These are phyloP conservation scores for Urosaurus nigricauda DNA, from an alignment of 2,797 vertebrate species.

Conservation along the genomic window DNA sequence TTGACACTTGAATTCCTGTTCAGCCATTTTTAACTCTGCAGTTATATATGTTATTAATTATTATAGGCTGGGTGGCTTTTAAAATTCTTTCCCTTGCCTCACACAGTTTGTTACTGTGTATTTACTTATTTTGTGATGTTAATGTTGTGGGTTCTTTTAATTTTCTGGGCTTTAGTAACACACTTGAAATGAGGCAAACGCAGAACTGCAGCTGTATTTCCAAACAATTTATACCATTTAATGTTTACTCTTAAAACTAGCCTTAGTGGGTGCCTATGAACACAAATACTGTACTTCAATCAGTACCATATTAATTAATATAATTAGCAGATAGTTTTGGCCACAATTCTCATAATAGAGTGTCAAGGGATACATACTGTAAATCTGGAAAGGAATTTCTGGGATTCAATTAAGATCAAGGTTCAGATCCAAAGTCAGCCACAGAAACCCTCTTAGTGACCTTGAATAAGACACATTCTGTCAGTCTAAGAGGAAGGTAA, in stretches of 20 bases:
- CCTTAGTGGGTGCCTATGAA: not conserved
- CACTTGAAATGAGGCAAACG: not conserved
- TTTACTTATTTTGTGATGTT: not conserved
- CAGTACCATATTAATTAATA: conserved; percentile 25
- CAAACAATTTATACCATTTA: not conserved
- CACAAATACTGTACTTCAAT: conserved; percentile 29
- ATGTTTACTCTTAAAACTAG: not conserved
- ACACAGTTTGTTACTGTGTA: not conserved
- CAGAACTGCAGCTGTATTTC: not conserved
- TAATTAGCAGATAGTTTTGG: conserved; percentile 9
- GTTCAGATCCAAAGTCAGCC: too few species aligned
- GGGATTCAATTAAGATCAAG: too few species aligned
- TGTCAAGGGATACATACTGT: not conserved
- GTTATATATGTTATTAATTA: not conserved
- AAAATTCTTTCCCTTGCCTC: too few species aligned
- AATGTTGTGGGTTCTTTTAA: not conserved
- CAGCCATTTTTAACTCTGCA: not conserved
- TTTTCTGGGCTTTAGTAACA: not conserved
- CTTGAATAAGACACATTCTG: too few species aligned
- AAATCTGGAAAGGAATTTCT: not conserved
- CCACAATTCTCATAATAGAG: not conserved
- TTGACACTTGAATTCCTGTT: not conserved
- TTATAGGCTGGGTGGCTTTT: not conserved
- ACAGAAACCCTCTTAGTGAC: too few species aligned
- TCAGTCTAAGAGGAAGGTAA: too few species aligned